phyloP scores from a whole-genome alignment of 2,888 invertebrate species.

The Cryptocheilus praepositus region DNA sequence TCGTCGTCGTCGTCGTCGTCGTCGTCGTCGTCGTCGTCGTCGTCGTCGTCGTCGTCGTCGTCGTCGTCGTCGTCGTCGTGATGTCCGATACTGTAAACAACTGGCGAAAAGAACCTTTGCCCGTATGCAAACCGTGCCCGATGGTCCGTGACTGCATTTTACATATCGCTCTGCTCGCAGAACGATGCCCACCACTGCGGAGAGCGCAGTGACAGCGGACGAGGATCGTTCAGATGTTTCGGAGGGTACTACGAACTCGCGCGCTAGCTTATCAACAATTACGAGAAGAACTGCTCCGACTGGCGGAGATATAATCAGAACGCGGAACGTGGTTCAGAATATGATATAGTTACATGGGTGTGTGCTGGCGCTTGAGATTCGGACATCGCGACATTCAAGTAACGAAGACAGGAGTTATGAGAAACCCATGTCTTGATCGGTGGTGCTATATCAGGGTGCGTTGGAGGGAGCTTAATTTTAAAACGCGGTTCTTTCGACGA shows the following conservation, averaged over 20 bases:
- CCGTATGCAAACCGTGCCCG: constrained; percentile 46
- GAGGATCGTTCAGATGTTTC: not conserved
- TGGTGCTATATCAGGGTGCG: not conserved
- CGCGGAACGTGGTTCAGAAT: too few relatives aligned
- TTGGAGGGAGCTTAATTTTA: too few relatives aligned
- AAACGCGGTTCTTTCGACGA: too few relatives aligned
- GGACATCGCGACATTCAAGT: too few relatives aligned
- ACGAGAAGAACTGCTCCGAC: too few relatives aligned
- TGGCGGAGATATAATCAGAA: too few relatives aligned
- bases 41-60: constrained; percentile 31
- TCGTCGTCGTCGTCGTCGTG: constrained; percentile 20
- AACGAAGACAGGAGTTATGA: too few relatives aligned
- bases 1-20: constrained; percentile 27
- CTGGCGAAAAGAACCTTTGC: constrained; percentile 38
- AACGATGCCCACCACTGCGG: constrained; percentile 8
- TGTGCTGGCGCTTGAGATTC: too few relatives aligned
- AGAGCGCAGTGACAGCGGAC: not conserved
- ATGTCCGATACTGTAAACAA: constrained; percentile 54
- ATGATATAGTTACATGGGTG: too few relatives aligned
- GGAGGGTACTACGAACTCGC: too few relatives aligned
- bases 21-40: constrained; percentile 19
- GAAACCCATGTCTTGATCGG: too few relatives aligned
- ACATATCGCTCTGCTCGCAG: constrained; percentile 45
- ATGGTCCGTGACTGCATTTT: constrained; percentile 44
- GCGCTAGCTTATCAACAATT: too few relatives aligned